Conservation (phyloP, 2,888 invertebrate genomes). For the Hesperia comma region DNA sequence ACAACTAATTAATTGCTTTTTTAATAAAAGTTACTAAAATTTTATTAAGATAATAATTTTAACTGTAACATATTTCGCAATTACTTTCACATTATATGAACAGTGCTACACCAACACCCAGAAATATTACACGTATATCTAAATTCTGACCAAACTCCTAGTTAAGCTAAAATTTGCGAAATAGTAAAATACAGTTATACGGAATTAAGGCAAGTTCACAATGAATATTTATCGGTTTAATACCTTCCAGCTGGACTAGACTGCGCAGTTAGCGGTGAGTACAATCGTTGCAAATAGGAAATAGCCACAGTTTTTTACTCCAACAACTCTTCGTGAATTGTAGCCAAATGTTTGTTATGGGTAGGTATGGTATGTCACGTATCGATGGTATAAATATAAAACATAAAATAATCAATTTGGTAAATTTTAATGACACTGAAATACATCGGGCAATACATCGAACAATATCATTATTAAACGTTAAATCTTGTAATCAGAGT, state of each 20-base stretch:
- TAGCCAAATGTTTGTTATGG: conserved; percentile 2
- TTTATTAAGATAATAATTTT: too few relatives aligned
- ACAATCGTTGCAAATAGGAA: conserved; percentile 70
- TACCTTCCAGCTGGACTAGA: conserved; percentile 71
- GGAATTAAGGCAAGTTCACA: conserved; percentile 80
- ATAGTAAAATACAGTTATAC: conserved; percentile 75
- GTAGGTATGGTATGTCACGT: background rate
- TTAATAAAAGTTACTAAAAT: too few relatives aligned
- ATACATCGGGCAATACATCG: too few relatives aligned
- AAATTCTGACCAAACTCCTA: conserved; percentile 47
- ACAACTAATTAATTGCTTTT: too few relatives aligned
- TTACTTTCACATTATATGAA: too few relatives aligned
- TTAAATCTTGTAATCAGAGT: too few relatives aligned
- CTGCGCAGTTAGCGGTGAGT: conserved; percentile 59
- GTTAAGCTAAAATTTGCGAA: conserved; percentile 74
- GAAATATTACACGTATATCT: conserved; percentile 30
- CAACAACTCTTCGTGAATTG: conserved; percentile 6
- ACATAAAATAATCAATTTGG: too few relatives aligned
- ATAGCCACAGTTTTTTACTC: conserved; percentile 62
- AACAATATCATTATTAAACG: too few relatives aligned
- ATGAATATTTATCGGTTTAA: conserved; percentile 82
- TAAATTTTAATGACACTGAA: too few relatives aligned
- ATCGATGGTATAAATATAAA: too few relatives aligned
- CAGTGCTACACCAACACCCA: conserved; percentile 3
- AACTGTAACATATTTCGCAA: too few relatives aligned